phyloP scores from a whole-genome alignment of 2,797 vertebrate genomes.

The Melanotaenia parkinsoni region DNA sequence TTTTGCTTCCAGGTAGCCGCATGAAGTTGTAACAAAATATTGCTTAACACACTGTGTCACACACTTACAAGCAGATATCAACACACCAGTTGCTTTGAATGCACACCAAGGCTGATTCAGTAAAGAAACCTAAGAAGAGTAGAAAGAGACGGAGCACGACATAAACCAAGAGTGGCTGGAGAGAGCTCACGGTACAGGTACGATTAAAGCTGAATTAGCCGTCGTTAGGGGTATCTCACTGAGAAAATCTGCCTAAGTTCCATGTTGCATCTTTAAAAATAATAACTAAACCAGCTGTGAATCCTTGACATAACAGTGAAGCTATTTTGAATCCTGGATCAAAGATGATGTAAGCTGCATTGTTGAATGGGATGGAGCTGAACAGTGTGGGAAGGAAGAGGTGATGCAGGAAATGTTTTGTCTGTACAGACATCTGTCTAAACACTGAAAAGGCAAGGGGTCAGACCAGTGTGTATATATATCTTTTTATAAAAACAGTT shows the following conservation, averaged over 20 bases:
- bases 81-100: not conserved
- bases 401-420: conserved; percentile 22
- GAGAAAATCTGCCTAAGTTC: too few species aligned
- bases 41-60: too few species aligned
- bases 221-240: too few species aligned
- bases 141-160: too few species aligned
- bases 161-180: not conserved
- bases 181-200: too few species aligned
- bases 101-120: too few species aligned
- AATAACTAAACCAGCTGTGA: not conserved
- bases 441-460: conserved; percentile 35
- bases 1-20: too few species aligned
- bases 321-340: not conserved
- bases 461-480: conserved; percentile 12
- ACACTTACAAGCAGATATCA: too few species aligned
- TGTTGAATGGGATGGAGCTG: not conserved
- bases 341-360: not conserved
- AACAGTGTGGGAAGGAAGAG: not conserved
- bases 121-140: too few species aligned
- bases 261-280: not conserved
- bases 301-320: not conserved
- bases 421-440: conserved; percentile 61
- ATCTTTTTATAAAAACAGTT: not conserved
- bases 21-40: not conserved
- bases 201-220: too few species aligned